phyloP scores from a whole-genome alignment of 2,888 invertebrate genomes.

The Alloscopus bannaensis region DNA sequence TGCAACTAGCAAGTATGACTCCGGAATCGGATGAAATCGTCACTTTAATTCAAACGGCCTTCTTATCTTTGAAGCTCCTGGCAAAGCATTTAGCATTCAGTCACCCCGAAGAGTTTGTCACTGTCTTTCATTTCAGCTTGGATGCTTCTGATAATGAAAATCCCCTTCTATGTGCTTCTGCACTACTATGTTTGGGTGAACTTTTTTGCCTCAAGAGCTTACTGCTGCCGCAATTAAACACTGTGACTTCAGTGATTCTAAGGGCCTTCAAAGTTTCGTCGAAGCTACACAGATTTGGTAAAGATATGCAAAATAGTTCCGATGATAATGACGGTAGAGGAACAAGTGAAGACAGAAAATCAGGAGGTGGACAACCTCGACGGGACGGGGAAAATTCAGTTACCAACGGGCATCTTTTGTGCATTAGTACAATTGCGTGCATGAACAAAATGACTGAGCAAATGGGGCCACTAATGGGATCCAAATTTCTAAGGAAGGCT shows the following conservation, averaged over 20 bases:
- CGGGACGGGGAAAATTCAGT: constrained; percentile 51
- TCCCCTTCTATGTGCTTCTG: constrained; percentile 72
- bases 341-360: neutral
- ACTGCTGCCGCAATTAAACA: constrained; percentile 67
- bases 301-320: constrained; percentile 1
- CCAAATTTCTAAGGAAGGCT: constrained; percentile 69
- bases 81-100: constrained; percentile 83
- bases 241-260: constrained; percentile 65
- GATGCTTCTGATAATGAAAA: constrained; percentile 60
- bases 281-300: constrained; percentile 42
- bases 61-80: constrained; percentile 89
- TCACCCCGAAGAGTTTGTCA: constrained; percentile 83
- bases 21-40: constrained; percentile 79
- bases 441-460: constrained; percentile 71
- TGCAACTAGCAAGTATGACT: constrained; percentile 76
- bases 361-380: neutral
- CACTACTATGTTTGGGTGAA: constrained; percentile 75
- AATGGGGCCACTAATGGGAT: constrained; percentile 70
- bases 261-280: constrained; percentile 67
- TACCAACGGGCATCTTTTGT: constrained; percentile 66
- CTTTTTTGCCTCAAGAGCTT: constrained; percentile 73
- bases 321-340: constrained; percentile 20
- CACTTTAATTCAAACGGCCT: constrained; percentile 86
- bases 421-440: constrained; percentile 70
- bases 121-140: constrained; percentile 75